phyloP scores from a whole-genome alignment of 2,113 vertebrate genomes.

The Bufo gargarizans region DNA sequence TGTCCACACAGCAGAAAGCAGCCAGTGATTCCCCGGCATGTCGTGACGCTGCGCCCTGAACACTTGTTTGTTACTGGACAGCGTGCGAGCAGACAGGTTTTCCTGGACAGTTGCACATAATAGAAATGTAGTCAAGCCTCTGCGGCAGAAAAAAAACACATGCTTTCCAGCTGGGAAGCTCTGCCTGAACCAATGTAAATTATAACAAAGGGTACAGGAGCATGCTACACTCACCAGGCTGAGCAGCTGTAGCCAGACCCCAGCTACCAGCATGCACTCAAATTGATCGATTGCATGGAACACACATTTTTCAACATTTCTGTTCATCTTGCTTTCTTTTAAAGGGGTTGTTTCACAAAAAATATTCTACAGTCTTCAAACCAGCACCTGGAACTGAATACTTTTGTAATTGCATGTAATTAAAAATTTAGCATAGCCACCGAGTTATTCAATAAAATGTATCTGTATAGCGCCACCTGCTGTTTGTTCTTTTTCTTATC shows the following conservation, averaged over 20 bases:
- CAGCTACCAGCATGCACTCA: slow-evolving; percentile 1
- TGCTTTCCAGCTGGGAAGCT: slow-evolving; percentile 20
- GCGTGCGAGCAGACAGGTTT: neutral
- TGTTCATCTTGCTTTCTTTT: neutral
- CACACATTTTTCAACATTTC: neutral
- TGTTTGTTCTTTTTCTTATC: too few relatives aligned
- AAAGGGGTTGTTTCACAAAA: too few relatives aligned
- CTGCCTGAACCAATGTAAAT: slow-evolving; percentile 24
- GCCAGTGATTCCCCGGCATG: neutral
- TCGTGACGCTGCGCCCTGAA: neutral
- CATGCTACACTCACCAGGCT: slow-evolving; percentile 17
- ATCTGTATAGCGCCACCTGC: too few relatives aligned
- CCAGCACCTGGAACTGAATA: too few relatives aligned
- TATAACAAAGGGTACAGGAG: neutral
- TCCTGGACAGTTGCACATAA: slow-evolving; percentile 23
- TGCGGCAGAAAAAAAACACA: slow-evolving; percentile 3
- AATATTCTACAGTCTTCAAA: too few relatives aligned
- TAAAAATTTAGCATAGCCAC: too few relatives aligned
- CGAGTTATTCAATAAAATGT: too few relatives aligned
- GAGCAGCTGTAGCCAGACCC: neutral
- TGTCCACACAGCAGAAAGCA: neutral
- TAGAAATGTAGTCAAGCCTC: slow-evolving; percentile 23
- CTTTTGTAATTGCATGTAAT: too few relatives aligned
- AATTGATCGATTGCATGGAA: neutral
- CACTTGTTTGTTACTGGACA: slow-evolving; percentile 20